phyloP scores from a whole-genome alignment of 2,113 vertebrate species.

The Nansenia antarctica region DNA sequence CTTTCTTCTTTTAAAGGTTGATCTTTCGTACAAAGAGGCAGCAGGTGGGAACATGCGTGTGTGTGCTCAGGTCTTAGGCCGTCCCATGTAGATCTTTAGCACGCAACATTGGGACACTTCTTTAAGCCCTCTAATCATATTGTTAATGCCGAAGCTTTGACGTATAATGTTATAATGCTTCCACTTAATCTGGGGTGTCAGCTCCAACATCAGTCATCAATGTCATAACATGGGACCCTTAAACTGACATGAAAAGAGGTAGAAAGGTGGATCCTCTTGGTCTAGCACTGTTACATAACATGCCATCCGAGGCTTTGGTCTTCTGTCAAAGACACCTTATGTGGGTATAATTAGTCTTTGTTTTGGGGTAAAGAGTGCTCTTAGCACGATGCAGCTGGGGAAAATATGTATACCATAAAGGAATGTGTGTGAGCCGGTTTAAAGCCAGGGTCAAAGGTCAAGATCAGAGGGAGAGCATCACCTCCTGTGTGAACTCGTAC shows the following conservation, averaged over 20 bases:
- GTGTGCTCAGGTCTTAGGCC: background rate
- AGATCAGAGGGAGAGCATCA: constrained; percentile 34
- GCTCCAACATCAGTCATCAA: background rate
- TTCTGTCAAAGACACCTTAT: background rate
- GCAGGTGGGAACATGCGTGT: background rate
- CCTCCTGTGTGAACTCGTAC: constrained; percentile 15
- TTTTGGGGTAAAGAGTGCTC: constrained; percentile 42
- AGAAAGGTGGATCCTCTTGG: background rate
- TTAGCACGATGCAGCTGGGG: constrained; percentile 23
- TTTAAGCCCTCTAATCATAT: background rate
- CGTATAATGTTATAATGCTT: background rate
- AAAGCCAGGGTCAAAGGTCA: constrained; percentile 38
- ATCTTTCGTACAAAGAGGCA: background rate
- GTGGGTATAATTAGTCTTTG: constrained; percentile 39
- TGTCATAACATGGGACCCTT: background rate
- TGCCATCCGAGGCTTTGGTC: background rate
- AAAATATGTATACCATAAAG: constrained; percentile 18
- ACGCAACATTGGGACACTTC: background rate
- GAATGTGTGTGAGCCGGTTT: constrained; percentile 35
- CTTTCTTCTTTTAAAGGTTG: background rate
- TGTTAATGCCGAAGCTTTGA: background rate
- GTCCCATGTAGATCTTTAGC: background rate
- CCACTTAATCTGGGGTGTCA: background rate
- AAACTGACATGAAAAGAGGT: background rate
- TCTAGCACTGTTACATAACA: background rate